phyloP scores from a whole-genome alignment of 1,140 invertebrate genomes.

The Drosophila rhopaloa region DNA sequence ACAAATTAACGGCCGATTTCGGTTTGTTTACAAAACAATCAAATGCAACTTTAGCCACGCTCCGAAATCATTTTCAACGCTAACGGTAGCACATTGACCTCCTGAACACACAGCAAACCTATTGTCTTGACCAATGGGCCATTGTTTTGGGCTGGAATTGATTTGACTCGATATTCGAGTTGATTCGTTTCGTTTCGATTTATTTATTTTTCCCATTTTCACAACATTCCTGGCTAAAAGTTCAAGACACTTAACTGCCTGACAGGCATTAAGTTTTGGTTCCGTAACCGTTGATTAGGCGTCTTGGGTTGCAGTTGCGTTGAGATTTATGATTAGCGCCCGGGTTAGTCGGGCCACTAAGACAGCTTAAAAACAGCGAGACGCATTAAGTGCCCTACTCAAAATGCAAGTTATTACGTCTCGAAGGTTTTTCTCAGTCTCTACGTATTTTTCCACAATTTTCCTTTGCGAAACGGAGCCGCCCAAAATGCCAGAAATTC shows the following conservation, averaged over 20 bases:
- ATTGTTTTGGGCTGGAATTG: conserved; percentile 45
- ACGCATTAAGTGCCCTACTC: conserved; percentile 75
- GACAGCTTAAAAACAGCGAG: conserved; percentile 5
- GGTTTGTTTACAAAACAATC: conserved; percentile 63
- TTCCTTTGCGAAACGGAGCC: conserved; percentile 54
- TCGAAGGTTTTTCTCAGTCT: conserved; percentile 61
- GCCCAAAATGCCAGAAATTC: conserved; percentile 80
- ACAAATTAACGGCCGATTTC: conserved; percentile 62
- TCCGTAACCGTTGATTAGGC: conserved; percentile 69
- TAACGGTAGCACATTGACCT: conserved; percentile 80
- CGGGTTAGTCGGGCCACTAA: conserved; percentile 17
- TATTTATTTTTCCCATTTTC: conserved; percentile 73
- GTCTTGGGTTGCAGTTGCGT: conserved; percentile 56
- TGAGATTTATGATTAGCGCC: conserved; percentile 80
- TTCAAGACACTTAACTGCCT: conserved; percentile 79
- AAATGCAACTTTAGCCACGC: conserved; percentile 58
- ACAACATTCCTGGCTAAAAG: conserved; percentile 76
- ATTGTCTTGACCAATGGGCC: conserved; percentile 34
- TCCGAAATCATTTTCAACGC: conserved; percentile 54
- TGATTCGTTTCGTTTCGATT: conserved; percentile 54
- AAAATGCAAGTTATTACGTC: conserved; percentile 80
- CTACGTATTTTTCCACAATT: conserved; percentile 7
- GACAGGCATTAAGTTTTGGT: conserved; percentile 75
- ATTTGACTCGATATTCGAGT: conserved; percentile 28
- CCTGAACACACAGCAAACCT: conserved; percentile 37